Base-by-base conservation (phyloP, 2,113 vertebrate genomes). In the Zosterops pallidus region DNA sequence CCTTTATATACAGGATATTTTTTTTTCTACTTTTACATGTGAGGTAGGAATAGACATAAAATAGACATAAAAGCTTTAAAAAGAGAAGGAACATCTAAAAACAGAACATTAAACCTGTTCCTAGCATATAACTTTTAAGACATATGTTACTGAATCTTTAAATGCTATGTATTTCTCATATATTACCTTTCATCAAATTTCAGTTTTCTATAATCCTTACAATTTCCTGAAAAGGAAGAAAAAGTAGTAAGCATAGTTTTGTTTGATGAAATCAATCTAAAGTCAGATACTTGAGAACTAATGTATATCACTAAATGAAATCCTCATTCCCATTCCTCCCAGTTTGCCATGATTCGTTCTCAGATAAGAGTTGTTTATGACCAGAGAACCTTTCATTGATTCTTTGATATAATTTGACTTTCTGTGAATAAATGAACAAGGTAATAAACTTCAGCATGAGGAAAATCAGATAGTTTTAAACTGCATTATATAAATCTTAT, bases 211-310 rank as follows among this genome's bases (percentile, higher is more conserved):
- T 80, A 93, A 90, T 69, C 39, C 49, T 83, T 57, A 86, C 13
- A 85, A 77, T 85, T 80, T 92, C 70, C 85, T 83, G 83, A 77
- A 86, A 87, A 83, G 29, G 64, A 84, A 82, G 74, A 85, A 90
- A 80, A 94, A 41, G 63, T 77, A 26, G 7, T 64, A 86, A 93
- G 14, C 18, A 42, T 53, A 83, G 62, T 77, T 94, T 77, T 71
- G 8, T 90, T 87, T 86, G 59, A 83, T 77, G 59, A 96, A 88
- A 88, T 88, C 19, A 26, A 24, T 53, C 70, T 57, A 22, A 87
- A 94, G 79, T 92, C 57, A 85, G 53, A 64, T 88, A 92, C 86
- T 80, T 92, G 79, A 94, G 88, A 96, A 69, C 31, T 65, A 69
- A 74, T 59, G 3, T 13, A 22, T 72, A 50, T 77, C 68, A 74